Evolutionary conservation across 2,797 vertebrate species (phyloP), one percentile per base, ranked within the genome.

Genomic region (Kryptolebias ocellatus): DNA sequence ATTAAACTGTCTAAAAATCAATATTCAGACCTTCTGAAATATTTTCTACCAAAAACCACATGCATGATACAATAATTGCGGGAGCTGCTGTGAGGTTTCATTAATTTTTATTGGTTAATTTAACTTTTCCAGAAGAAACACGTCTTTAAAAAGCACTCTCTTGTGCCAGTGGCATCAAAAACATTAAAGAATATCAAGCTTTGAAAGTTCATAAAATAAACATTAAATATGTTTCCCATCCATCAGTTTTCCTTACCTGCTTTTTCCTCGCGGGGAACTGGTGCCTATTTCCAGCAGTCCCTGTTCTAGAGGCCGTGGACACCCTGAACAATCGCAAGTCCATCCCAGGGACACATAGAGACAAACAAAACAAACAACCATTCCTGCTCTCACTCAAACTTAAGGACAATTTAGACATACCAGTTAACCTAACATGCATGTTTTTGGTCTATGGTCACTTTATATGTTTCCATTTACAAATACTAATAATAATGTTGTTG

Each of bases 91-190:
- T 53, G 37, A 42, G 42, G 37, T 46, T 45, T 54, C 42, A 64
- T 54, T 64, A 29, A 45, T 54, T 64, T 64, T 54, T 20, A 29
- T 20, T 53, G 50, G 34, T 44, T 24, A 11, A 44, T 53, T 53
- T 27, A 52, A 42, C 34, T 37, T 62, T 42, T 52, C 34, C 18
- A 39, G 15, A 62, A 51, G 34, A 42, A 39, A 17, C 44, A 55
- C 5, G 37, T 17, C 28, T 59, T 44, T 7, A n/a, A 11, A 44
- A 51, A 53, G 12, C 18, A 39, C 27, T 52, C 54, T 46, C 28
- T 14, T 67, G 7, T 62, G 6, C 4, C 17, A 34, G 29, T 29
- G 11, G 50, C 3, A 34, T 50, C 1, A 69, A 29, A 59, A 4
- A 46, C n/a, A 46, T 66, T 8, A 42, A 27, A 45, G 28, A 16